Evolutionary conservation across 2,888 invertebrate species (phyloP).

Genomic region (Tipula helvola): DNA sequence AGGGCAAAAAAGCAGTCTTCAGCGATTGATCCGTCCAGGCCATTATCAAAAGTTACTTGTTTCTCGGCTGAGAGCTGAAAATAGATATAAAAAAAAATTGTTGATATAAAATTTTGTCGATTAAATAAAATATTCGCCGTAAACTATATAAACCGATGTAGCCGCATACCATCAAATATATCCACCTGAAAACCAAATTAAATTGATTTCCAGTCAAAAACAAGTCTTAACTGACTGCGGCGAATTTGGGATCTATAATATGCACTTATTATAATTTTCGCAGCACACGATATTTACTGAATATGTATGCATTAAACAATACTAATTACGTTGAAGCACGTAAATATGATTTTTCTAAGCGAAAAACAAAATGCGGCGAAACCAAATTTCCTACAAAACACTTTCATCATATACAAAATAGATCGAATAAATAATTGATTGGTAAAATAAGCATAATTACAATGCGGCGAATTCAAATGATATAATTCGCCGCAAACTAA

Average conservation of each 20-base stretch:
- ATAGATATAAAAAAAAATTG: not conserved
- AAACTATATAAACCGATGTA: not conserved
- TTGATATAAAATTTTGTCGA: not conserved
- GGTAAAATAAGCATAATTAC: not conserved
- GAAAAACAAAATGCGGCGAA: no score
- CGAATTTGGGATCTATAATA: no score
- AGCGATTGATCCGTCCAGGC: slow-evolving; percentile 92
- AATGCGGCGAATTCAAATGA: not conserved
- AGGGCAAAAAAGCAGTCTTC: slow-evolving; percentile 97
- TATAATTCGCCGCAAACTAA: not conserved
- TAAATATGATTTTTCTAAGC: no score
- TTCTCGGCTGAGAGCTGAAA: slow-evolving; percentile 77
- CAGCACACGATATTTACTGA: no score
- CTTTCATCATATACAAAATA: no score
- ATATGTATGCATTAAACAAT: no score
- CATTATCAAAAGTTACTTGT: slow-evolving; percentile 89
- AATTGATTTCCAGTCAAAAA: not conserved
- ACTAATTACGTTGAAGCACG: no score
- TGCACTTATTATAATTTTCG: no score
- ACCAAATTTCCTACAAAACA: no score
- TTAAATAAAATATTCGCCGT: not conserved
- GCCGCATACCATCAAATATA: not conserved
- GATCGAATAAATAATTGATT: not conserved
- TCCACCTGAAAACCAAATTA: not conserved
- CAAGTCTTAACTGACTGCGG: no score